Evolutionary conservation across 2,797 vertebrate species (phyloP).

Genomic region (Jordanella pulchra): DNA sequence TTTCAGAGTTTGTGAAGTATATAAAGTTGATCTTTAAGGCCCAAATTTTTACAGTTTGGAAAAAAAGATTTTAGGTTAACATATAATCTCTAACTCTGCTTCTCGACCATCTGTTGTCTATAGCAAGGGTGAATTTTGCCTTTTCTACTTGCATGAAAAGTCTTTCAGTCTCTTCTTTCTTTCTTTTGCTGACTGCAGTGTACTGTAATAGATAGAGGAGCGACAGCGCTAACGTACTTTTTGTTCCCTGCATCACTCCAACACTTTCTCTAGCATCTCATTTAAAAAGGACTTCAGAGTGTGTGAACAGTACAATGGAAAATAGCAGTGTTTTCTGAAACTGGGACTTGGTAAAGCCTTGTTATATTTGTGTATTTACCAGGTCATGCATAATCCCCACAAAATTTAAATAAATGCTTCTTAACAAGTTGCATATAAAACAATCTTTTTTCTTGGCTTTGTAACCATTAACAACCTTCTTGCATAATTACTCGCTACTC

Average conservation of each 20-base stretch:
- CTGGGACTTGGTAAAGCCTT: neutral
- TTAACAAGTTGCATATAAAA: neutral
- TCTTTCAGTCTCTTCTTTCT: neutral
- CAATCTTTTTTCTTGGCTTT: neutral
- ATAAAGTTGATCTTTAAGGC: too few relatives aligned
- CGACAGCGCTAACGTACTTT: neutral
- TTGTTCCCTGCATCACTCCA: neutral
- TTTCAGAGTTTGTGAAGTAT: too few relatives aligned
- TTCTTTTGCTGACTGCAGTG: neutral
- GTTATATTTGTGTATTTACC: neutral
- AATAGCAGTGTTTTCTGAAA: neutral
- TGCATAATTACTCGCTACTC: neutral
- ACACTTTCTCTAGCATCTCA: neutral
- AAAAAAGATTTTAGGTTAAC: too few relatives aligned
- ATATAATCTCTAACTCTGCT: too few relatives aligned
- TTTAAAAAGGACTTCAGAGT: neutral
- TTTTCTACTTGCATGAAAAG: neutral
- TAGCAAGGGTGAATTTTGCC: neutral
- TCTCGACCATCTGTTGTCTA: too few relatives aligned
- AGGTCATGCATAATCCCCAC: neutral
- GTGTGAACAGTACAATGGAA: neutral
- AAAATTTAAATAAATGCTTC: neutral
- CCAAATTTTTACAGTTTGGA: too few relatives aligned
- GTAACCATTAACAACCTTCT: neutral
- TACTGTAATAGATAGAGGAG: neutral